Evolutionary conservation across 1,140 invertebrate genomes (phyloP).

Genomic region (Brachionus sp.): DNA sequence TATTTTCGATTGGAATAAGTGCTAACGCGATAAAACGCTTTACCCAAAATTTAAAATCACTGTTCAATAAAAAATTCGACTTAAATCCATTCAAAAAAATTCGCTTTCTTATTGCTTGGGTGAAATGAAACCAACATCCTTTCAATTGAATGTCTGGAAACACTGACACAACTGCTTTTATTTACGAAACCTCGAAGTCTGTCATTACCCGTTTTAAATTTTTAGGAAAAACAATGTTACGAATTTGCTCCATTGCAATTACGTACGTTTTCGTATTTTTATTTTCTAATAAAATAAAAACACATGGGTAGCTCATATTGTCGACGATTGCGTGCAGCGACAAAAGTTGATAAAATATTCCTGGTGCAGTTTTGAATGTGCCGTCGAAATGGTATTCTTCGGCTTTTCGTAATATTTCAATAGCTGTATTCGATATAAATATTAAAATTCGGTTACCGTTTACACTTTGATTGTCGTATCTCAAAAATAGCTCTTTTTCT

Average conservation of each 20-base stretch:
- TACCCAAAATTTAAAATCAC: not conserved
- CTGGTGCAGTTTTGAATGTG: not conserved
- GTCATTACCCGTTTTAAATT: not conserved
- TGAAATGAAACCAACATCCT: conserved; percentile 8
- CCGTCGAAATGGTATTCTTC: not conserved
- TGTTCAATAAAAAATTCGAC: not conserved
- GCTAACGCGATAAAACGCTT: conserved; percentile 2
- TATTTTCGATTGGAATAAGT: not conserved
- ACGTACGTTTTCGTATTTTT: not conserved
- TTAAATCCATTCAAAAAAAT: conserved; percentile 2
- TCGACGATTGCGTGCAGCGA: not conserved
- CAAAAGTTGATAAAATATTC: not conserved
- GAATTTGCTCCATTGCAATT: not conserved
- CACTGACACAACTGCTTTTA: not conserved
- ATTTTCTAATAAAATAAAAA: not conserved
- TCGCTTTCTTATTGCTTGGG: not conserved
- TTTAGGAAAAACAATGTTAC: not conserved
- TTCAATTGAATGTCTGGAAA: not conserved
- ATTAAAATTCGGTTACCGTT: not conserved
- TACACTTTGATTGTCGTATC: not conserved
- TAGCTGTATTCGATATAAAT: not conserved
- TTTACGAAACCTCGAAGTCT: not conserved
- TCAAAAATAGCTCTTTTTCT: not conserved
- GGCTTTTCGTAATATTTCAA: not conserved
- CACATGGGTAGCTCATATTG: not conserved